Base-by-base conservation (phyloP, 2,888 invertebrate genomes). In the Lithodes maja region DNA sequence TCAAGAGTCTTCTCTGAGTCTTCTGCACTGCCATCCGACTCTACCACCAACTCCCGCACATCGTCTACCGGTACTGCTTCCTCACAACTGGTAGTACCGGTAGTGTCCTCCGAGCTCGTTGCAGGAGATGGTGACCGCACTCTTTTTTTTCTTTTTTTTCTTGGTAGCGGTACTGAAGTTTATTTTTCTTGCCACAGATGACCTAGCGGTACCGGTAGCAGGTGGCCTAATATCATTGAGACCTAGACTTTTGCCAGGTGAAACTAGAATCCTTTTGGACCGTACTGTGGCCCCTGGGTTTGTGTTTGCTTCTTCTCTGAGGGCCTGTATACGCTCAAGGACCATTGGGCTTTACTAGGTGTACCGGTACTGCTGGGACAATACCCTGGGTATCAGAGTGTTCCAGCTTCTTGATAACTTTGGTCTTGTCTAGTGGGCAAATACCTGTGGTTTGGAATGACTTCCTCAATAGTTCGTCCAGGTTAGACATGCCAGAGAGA, bases 1-100 rank as follows among this genome's bases (percentile, higher is more conserved):
- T 68, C 68, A 68, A 68, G 68, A 68, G 68, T 68, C 68, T 68
- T 68, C 9, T 68, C 15, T 68, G 68, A 68, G 68, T 68, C 68
- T 68, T 68, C 68, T 68, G 33, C 33, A 33, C 33, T 33, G 33
- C 33, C 33, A 33, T 33, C 33, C 33, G 33, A 33, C 33, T 33
- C 33, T 33, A 33, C 33, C 33, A 33, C 33, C 33, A 33, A 33
- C 33, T 33, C 33, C 33, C 33, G 33, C 33, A 33, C 33, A 33
- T 33, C 33, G 33, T 33, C 33, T 33, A 33, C 33, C 33, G 33
- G 33, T 33, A 33, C 33, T 15, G 68, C 68, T 68, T 68, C 68
- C 68, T 68, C 68, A 68, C 15, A 7, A 68, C 68, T 68, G 33
- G 33, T 33, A 33, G 33, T 33, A 33, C 33, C 33, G 15, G 68